These are phyloP conservation scores for Hylomyscus alleni DNA, from an alignment of 2,797 vertebrate species.

Conservation along the genomic window DNA sequence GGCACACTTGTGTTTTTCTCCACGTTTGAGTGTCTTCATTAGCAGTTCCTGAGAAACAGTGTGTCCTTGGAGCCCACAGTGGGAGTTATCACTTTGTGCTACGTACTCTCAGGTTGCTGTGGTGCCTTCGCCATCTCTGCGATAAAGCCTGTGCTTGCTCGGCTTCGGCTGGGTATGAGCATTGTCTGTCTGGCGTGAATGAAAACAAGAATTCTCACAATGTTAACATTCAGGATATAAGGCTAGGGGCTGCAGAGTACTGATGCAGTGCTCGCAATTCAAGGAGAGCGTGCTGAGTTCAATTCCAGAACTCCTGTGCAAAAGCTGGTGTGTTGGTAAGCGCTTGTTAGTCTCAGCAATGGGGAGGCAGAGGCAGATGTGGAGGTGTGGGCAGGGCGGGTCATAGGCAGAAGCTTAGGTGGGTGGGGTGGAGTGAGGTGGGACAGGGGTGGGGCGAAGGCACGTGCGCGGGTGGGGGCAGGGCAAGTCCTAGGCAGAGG, in stretches of 20 bases:
- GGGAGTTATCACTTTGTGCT: not conserved
- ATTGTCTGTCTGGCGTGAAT: no score
- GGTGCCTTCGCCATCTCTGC: accelerated
- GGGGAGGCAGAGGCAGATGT: no score
- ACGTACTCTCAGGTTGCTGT: not conserved
- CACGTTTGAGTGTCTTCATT: not conserved
- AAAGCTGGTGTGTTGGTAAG: not conserved
- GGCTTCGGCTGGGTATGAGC: not conserved
- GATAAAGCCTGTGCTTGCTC: accelerated
- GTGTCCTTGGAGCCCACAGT: not conserved
- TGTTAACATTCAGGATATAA: not conserved
- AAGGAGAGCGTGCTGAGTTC: not conserved
- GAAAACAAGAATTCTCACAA: not conserved
- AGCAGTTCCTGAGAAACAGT: not conserved
- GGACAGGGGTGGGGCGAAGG: no score
- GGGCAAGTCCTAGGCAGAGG: no score
- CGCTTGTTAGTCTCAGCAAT: not conserved
- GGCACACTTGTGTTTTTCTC: not conserved
- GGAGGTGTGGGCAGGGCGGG: not conserved
- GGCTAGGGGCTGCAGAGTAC: not conserved
- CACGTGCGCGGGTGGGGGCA: no score
- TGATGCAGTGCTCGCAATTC: not conserved
- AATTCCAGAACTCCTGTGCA: not conserved
- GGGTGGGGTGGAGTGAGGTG: no score
- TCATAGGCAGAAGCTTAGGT: not conserved